A percentile compares a stretch with the other conserved stretches of the same genome.
phyloP scores from a whole-genome alignment of 2,797 vertebrate species.

The Gorsachius magnificus region DNA sequence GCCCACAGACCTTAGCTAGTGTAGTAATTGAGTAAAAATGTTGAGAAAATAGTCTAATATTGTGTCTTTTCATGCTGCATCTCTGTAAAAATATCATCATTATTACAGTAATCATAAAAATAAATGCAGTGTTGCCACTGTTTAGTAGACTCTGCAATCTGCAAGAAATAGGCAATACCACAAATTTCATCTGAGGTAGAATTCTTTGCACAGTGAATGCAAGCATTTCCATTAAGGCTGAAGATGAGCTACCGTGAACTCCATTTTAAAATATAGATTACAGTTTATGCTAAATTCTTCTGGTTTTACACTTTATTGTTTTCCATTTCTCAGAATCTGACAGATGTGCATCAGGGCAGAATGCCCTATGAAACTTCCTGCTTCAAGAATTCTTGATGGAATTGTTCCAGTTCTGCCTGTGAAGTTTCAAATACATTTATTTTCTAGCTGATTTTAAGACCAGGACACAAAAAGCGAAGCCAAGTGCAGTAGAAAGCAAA shows the following conservation, averaged over 20 bases:
- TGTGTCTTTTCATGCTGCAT: neutral
- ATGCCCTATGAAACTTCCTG: neutral
- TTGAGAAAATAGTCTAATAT: neutral
- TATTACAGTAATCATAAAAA: neutral
- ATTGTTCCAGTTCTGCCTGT: neutral
- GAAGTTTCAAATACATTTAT: neutral
- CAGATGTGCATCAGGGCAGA: neutral
- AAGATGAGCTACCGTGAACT: neutral
- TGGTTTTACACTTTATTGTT: neutral
- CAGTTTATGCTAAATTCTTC: neutral
- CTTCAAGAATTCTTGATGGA: neutral
- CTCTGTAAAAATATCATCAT: neutral
- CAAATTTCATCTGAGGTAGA: neutral
- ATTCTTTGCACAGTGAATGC: neutral
- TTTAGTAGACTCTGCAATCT: neutral
- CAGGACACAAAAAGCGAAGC: neutral
- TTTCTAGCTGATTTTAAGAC: neutral
- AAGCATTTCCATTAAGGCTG: constrained; percentile 1
- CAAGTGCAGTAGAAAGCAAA: neutral
- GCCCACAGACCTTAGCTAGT: neutral
- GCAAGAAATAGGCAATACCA: neutral
- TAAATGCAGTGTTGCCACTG: neutral
- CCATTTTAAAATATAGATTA: neutral
- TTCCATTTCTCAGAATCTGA: neutral
- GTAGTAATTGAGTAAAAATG: neutral